A percentile compares a stretch with the other conserved stretches of the same genome.
Evolutionary conservation across 2,797 vertebrate species (phyloP).

Genomic region (Microctenopoma stevenorrisi): DNA sequence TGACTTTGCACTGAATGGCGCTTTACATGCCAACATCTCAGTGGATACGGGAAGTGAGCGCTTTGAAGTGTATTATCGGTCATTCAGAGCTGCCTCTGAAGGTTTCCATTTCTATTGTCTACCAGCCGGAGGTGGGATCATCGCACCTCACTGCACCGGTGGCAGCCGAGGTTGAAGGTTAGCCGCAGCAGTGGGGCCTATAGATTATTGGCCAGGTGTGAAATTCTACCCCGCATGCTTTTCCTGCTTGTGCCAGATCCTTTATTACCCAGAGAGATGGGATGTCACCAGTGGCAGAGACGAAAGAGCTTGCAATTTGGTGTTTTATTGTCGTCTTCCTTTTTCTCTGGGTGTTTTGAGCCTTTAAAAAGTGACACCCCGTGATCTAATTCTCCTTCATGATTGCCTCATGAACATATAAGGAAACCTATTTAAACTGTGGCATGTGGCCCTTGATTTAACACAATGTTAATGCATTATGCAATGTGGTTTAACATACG

Average conservation of each 20-base stretch:
- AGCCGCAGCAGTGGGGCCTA: slow-evolving; percentile 75
- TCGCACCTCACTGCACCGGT: slow-evolving; percentile 82
- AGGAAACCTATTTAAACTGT: slow-evolving; percentile 22
- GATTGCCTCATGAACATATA: slow-evolving; percentile 35
- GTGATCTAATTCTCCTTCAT: slow-evolving; percentile 1
- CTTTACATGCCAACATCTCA: slow-evolving; percentile 77
- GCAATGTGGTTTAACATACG: slow-evolving; percentile 36
- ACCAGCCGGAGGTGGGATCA: slow-evolving; percentile 79
- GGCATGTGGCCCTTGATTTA: slow-evolving; percentile 59
- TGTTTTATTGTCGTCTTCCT: slow-evolving; percentile 57
- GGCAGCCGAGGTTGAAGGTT: slow-evolving; percentile 82
- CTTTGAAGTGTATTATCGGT: slow-evolving; percentile 86
- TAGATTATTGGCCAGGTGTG: slow-evolving; percentile 84
- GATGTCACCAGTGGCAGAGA: slow-evolving; percentile 69
- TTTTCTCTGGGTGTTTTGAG: slow-evolving; percentile 28
- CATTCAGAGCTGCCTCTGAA: slow-evolving; percentile 76
- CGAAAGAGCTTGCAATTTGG: slow-evolving; percentile 65
- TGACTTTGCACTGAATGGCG: slow-evolving; percentile 65
- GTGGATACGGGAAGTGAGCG: slow-evolving; percentile 73
- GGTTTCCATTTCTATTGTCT: slow-evolving; percentile 81
- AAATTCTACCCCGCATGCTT: slow-evolving; percentile 80
- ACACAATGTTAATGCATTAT: slow-evolving; percentile 18
- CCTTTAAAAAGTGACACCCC: slow-evolving; percentile 16
- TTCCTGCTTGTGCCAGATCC: slow-evolving; percentile 73
- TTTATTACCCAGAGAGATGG: slow-evolving; percentile 78